phyloP scores from a whole-genome alignment of 2,797 vertebrate genomes.

The Eleutherodactylus coqui region DNA sequence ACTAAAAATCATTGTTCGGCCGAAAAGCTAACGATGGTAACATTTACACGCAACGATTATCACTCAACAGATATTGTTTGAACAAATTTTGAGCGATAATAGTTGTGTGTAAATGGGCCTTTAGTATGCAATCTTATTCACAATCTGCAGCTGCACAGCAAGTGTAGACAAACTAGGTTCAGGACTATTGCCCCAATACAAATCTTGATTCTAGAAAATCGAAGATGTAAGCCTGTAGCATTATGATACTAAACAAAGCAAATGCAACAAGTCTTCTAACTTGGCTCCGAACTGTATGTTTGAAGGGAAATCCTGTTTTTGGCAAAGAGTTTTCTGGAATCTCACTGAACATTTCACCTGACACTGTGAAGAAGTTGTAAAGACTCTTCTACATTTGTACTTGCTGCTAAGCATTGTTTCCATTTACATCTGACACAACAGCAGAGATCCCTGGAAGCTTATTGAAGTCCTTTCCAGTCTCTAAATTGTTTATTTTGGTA shows the following conservation, averaged over 20 bases:
- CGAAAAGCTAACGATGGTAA: too few relatives aligned
- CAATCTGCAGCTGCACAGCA: not conserved
- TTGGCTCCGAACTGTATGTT: not conserved
- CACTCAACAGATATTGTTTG: too few relatives aligned
- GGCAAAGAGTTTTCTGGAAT: conserved; percentile 8
- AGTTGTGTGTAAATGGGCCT: too few relatives aligned
- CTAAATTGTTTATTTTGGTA: conserved; percentile 20
- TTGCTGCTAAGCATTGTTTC: conserved; percentile 14
- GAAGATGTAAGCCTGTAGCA: not conserved
- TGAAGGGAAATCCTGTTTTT: conserved; percentile 2
- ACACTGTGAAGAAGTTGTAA: conserved; percentile 22
- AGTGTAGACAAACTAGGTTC: not conserved
- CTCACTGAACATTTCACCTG: not conserved
- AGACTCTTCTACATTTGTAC: conserved; percentile 19
- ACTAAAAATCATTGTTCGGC: too few relatives aligned
- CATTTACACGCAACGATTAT: too few relatives aligned
- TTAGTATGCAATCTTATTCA: not conserved
- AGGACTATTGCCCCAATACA: not conserved
- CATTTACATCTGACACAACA: conserved; percentile 2
- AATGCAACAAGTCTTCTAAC: not conserved
- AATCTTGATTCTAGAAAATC: not conserved
- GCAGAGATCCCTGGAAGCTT: conserved; percentile 14
- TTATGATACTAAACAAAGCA: not conserved
- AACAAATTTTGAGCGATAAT: too few relatives aligned
- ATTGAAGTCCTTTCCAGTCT: not conserved